Percentiles rank a stretch among this genome's conserved stretches.
Conservation (phyloP, 2,797 vertebrate species). For the Tenualosa ilisha region DNA sequence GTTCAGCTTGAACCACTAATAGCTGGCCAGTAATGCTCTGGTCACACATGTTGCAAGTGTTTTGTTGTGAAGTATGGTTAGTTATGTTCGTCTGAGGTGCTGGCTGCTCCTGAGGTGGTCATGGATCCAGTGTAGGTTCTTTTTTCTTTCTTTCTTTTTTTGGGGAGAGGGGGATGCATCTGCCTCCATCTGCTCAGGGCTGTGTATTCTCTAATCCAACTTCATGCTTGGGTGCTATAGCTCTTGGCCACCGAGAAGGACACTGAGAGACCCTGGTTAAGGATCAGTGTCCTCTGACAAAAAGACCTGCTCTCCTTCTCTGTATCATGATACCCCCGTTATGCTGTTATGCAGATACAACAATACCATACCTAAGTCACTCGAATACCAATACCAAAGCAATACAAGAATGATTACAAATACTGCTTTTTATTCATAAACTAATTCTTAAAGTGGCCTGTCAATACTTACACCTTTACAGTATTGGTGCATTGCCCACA, state of each 20-base stretch:
- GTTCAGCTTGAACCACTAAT: background rate
- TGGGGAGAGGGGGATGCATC: background rate
- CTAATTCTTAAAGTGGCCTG: too few relatives aligned
- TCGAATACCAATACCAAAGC: too few relatives aligned
- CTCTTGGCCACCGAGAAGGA: conserved; percentile 6
- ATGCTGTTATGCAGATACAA: too few relatives aligned
- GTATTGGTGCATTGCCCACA: too few relatives aligned
- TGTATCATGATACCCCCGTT: background rate
- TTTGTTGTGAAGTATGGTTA: background rate
- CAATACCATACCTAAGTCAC: too few relatives aligned
- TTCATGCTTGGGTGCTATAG: conserved; percentile 13
- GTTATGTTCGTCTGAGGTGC: background rate
- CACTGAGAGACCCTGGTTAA: background rate
- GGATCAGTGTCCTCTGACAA: background rate
- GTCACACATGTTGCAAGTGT: too few relatives aligned
- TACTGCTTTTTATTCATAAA: too few relatives aligned
- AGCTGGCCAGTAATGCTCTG: background rate
- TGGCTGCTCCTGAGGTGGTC: background rate
- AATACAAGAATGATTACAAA: too few relatives aligned
- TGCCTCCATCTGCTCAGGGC: conserved; percentile 3
- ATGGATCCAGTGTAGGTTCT: background rate
- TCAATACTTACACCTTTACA: too few relatives aligned
- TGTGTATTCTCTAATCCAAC: background rate
- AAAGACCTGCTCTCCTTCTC: background rate
- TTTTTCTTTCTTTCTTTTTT: background rate